phyloP scores from a whole-genome alignment of 2,797 vertebrate genomes.

The Dicrostonyx torquatus region DNA sequence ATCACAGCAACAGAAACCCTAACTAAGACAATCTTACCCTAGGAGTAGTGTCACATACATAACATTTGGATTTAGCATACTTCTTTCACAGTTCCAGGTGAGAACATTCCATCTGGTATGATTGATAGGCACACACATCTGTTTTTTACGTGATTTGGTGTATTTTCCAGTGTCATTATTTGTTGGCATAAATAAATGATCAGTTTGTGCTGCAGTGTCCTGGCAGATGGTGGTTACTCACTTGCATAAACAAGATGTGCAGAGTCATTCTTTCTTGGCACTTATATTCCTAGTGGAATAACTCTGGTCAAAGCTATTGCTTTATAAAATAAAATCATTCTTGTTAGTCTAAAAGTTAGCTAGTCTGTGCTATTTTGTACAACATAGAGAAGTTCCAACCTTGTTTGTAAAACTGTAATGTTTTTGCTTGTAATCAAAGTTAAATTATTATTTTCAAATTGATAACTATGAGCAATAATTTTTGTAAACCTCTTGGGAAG shows the following conservation, averaged over 20 bases:
- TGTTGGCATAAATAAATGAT: conserved; percentile 14
- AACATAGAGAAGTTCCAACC: background rate
- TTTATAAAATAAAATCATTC: background rate
- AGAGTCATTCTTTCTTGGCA: conserved; percentile 7
- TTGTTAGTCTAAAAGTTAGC: background rate
- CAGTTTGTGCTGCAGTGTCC: background rate
- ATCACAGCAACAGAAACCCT: background rate
- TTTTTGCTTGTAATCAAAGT: background rate
- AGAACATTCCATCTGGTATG: background rate
- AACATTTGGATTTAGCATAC: background rate
- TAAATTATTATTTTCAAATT: background rate
- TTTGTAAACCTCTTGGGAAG: background rate
- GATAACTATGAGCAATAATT: background rate
- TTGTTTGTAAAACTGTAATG: background rate
- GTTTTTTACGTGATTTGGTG: background rate
- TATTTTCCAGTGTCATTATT: background rate
- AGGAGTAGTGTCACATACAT: background rate
- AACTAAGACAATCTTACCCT: background rate
- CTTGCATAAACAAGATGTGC: background rate
- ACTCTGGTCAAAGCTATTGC: background rate
- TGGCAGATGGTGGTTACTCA: conserved; percentile 3
- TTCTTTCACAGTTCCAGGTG: background rate
- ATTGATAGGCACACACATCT: background rate
- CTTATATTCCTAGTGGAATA: background rate
- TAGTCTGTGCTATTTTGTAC: background rate